phyloP scores from a whole-genome alignment of 2,797 vertebrate species.

The Pogonophryne albipinna region DNA sequence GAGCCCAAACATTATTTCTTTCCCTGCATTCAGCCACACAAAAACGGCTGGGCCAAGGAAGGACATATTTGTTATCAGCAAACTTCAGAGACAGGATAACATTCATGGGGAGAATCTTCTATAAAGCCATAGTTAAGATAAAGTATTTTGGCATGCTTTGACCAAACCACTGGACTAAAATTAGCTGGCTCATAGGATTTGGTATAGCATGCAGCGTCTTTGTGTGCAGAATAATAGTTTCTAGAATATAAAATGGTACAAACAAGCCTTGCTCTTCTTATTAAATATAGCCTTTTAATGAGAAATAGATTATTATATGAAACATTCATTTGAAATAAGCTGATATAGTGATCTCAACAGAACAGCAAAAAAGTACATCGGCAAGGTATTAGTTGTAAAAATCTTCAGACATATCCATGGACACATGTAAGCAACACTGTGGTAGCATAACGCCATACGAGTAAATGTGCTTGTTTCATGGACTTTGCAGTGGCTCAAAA shows the following conservation, averaged over 20 bases:
- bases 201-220: background rate
- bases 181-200: background rate
- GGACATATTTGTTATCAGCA: slow-evolving; percentile 37
- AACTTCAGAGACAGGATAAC: slow-evolving; percentile 35
- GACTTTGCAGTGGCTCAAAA: slow-evolving; percentile 73
- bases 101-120: background rate
- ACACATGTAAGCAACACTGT: slow-evolving; percentile 81
- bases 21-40: slow-evolving; percentile 18
- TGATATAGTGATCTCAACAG: slow-evolving; percentile 86
- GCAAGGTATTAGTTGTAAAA: slow-evolving; percentile 86
- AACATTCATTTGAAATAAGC: slow-evolving; percentile 92
- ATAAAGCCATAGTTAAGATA: background rate
- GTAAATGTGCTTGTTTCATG: slow-evolving; percentile 84
- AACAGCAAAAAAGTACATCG: slow-evolving; percentile 87
- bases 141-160: slow-evolving; percentile 9
- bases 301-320: slow-evolving; percentile 92
- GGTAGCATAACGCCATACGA: slow-evolving; percentile 72
- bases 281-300: slow-evolving; percentile 93
- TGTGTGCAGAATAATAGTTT: background rate
- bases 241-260: slow-evolving; percentile 69
- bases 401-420: slow-evolving; percentile 82
- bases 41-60: slow-evolving; percentile 7
- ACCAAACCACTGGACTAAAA: slow-evolving; percentile 1
- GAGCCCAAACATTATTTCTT: slow-evolving; percentile 23
- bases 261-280: slow-evolving; percentile 84